phyloP scores from a whole-genome alignment of 1,140 invertebrate species.

The Magallana gigas region DNA sequence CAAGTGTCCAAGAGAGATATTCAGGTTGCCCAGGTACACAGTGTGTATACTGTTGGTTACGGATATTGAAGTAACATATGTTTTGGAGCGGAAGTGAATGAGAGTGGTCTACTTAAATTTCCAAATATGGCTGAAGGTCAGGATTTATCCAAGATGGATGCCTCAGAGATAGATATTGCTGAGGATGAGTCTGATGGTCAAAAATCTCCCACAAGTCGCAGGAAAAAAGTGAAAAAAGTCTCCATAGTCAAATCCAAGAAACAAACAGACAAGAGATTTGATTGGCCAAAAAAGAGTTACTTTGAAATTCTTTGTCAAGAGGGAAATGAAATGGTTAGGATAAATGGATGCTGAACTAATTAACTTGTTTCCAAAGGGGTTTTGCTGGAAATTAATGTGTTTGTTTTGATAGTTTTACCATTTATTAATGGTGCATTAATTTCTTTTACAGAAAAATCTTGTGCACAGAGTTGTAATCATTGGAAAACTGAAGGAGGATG shows the following conservation, averaged over 20 bases:
- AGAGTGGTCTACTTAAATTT: not conserved
- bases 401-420: too few species aligned
- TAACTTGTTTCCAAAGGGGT: not conserved
- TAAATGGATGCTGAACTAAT: not conserved
- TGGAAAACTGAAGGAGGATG: conserved; percentile 64
- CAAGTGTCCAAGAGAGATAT: conserved; percentile 15
- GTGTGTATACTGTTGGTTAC: not conserved
- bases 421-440: conserved; percentile 30
- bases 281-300: conserved; percentile 40
- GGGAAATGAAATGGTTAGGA: conserved; percentile 31
- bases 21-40: conserved; percentile 6
- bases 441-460: conserved; percentile 73
- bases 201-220: not conserved
- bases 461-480: conserved; percentile 73
- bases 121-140: conserved; percentile 3
- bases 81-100: not conserved
- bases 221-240: conserved; percentile 41
- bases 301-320: conserved; percentile 33
- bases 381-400: not conserved
- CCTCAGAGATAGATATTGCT: not conserved
- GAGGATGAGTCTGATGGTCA: conserved; percentile 23
- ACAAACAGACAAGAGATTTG: conserved; percentile 17
- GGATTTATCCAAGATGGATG: conserved; percentile 15
- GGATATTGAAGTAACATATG: not conserved
- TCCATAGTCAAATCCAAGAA: conserved; percentile 17